phyloP scores from a whole-genome alignment of 1,140 invertebrate species.

The Potamilus streckersoni region DNA sequence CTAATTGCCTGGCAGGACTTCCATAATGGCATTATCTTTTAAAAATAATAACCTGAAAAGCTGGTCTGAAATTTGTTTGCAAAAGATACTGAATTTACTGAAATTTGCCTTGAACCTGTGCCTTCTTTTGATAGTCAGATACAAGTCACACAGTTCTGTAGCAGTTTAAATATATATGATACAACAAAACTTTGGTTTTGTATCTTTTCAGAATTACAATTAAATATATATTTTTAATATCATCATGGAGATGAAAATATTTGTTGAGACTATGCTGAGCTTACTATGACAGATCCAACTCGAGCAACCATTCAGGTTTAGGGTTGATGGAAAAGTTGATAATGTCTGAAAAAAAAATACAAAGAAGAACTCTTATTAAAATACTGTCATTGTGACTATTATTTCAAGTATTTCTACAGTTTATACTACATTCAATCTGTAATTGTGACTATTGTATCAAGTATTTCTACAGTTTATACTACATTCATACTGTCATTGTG shows the following conservation, averaged over 20 bases:
- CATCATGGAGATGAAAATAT: too few species aligned
- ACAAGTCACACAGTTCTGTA: neutral
- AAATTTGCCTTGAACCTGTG: too few species aligned
- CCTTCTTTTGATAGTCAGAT: too few species aligned
- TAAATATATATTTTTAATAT: neutral
- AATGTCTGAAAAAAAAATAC: constrained; percentile 55
- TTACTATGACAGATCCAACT: constrained; percentile 64
- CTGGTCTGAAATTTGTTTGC: too few species aligned
- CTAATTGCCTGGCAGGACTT: too few species aligned
- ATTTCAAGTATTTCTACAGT: neutral
- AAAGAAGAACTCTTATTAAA: neutral
- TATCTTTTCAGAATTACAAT: neutral
- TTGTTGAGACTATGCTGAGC: constrained; percentile 15
- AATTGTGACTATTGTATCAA: too few species aligned
- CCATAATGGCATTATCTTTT: too few species aligned
- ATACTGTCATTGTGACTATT: neutral
- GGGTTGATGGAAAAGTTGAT: constrained; percentile 59
- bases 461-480: too few species aligned
- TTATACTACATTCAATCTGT: neutral
- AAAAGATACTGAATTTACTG: too few species aligned
- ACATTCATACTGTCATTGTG: too few species aligned
- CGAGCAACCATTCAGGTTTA: constrained; percentile 64
- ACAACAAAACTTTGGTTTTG: neutral
- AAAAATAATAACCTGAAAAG: too few species aligned
- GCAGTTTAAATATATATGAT: neutral